Conservation (phyloP, 2,113 vertebrate species). For the Ceyx melanurus region DNA sequence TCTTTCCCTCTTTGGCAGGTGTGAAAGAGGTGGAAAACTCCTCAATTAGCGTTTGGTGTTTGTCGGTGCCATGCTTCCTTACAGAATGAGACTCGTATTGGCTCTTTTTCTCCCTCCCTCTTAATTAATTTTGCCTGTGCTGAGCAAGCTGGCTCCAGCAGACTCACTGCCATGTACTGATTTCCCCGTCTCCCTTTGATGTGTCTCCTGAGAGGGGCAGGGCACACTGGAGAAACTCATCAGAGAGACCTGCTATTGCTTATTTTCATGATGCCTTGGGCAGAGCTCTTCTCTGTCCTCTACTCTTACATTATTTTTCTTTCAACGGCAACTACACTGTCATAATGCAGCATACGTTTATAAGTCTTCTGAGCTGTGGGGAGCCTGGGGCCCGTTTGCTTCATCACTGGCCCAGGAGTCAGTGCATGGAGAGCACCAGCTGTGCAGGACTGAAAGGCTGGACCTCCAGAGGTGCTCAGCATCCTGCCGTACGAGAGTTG, state of each 20-base stretch:
- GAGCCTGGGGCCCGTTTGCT: neutral
- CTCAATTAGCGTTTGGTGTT: constrained; percentile 26
- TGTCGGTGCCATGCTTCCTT: neutral
- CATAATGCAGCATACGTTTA: neutral
- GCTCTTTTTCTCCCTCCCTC: constrained; percentile 1
- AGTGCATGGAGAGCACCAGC: accelerated
- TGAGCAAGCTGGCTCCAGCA: constrained; percentile 55
- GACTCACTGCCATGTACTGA: neutral
- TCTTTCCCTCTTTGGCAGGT: neutral
- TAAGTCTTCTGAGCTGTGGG: neutral
- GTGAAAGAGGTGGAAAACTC: neutral
- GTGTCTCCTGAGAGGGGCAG: constrained; percentile 43
- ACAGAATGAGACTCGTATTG: neutral
- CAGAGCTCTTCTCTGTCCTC: constrained; percentile 30
- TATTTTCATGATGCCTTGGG: constrained; percentile 29
- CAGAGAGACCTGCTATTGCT: neutral
- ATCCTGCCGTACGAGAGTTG: accelerated
- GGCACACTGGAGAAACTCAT: neutral
- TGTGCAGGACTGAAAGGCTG: accelerated
- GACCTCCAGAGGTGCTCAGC: accelerated
- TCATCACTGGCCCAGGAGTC: neutral
- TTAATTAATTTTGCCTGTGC: constrained; percentile 57
- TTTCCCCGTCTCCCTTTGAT: constrained; percentile 52
- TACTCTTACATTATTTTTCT: neutral
- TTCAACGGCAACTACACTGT: neutral